Percentiles rank a stretch among this genome's conserved stretches.
Evolutionary conservation across 2,888 invertebrate species (phyloP).

Genomic region (Crepidodera aurea): DNA sequence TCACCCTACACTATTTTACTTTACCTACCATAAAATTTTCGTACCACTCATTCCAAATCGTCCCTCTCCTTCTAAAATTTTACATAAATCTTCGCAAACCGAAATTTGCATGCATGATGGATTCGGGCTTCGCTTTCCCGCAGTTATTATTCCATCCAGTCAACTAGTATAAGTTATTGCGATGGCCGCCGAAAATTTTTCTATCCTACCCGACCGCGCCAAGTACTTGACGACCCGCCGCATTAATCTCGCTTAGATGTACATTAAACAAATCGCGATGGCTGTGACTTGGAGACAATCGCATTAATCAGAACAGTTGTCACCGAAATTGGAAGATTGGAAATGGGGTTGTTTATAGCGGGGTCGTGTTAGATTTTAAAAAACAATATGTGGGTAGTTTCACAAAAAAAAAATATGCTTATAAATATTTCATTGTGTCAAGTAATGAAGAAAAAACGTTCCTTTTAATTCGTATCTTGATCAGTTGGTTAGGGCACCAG

Average conservation of each 20-base stretch:
- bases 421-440: too few relatives aligned
- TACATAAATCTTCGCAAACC: constrained; percentile 26
- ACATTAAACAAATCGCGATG: constrained; percentile 58
- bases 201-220: constrained; percentile 22
- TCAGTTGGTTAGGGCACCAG: too few relatives aligned
- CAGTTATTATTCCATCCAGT: constrained; percentile 33
- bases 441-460: too few relatives aligned
- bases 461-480: too few relatives aligned
- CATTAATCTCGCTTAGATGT: constrained; percentile 60
- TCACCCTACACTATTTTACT: too few relatives aligned
- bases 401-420: too few relatives aligned
- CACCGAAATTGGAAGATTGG: constrained; percentile 17
- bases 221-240: constrained; percentile 44
- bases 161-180: constrained; percentile 38
- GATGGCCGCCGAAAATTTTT: constrained; percentile 27
- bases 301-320: constrained; percentile 40
- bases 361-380: not conserved
- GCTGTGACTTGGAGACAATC: constrained; percentile 50
- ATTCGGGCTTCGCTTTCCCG: constrained; percentile 29
- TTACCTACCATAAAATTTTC: too few relatives aligned
- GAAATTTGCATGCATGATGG: constrained; percentile 37
- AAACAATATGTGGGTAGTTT: too few relatives aligned
- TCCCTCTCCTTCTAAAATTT: not conserved
- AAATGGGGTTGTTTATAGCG: constrained; percentile 4
- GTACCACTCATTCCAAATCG: too few relatives aligned